Conservation (phyloP, 2,113 vertebrate genomes). For the Gobius niger region DNA sequence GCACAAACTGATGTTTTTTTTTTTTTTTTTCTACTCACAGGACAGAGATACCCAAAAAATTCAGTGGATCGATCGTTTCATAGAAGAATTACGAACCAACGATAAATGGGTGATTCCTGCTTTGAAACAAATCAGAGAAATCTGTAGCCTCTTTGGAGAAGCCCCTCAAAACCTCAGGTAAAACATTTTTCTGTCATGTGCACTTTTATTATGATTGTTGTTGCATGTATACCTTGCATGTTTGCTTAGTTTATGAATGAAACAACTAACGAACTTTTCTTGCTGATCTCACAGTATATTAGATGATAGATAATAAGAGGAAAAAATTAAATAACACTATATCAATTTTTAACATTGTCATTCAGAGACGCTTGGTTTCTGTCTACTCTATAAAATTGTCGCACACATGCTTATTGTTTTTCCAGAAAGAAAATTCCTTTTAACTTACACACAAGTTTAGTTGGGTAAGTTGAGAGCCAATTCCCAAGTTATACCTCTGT, state of each 20-base stretch:
- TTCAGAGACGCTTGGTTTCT: slow-evolving; percentile 27
- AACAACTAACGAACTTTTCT: too few species aligned
- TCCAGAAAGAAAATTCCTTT: slow-evolving; percentile 83
- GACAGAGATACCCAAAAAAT: slow-evolving; percentile 98
- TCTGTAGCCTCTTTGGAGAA: slow-evolving; percentile 99
- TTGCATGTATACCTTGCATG: too few species aligned
- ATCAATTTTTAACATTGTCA: background rate
- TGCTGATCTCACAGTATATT: too few species aligned
- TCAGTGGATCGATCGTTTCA: slow-evolving; percentile 99
- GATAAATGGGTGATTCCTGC: slow-evolving; percentile 99
- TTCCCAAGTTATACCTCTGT: slow-evolving; percentile 64
- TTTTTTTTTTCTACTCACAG: slow-evolving; percentile 69
- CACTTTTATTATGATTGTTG: too few species aligned
- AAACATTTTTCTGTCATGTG: too few species aligned
- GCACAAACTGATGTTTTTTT: background rate
- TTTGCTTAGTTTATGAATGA: too few species aligned
- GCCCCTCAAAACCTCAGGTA: slow-evolving; percentile 98
- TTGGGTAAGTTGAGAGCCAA: slow-evolving; percentile 76
- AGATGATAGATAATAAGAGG: too few species aligned
- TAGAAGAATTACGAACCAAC: slow-evolving; percentile 98
- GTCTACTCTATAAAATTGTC: slow-evolving; percentile 64
- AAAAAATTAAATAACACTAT: too few species aligned
- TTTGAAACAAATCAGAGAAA: slow-evolving; percentile 98
- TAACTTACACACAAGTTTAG: slow-evolving; percentile 82
- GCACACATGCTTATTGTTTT: slow-evolving; percentile 79